Conservation (phyloP, 2,888 invertebrate genomes). For the Lomographa bimaculata region DNA sequence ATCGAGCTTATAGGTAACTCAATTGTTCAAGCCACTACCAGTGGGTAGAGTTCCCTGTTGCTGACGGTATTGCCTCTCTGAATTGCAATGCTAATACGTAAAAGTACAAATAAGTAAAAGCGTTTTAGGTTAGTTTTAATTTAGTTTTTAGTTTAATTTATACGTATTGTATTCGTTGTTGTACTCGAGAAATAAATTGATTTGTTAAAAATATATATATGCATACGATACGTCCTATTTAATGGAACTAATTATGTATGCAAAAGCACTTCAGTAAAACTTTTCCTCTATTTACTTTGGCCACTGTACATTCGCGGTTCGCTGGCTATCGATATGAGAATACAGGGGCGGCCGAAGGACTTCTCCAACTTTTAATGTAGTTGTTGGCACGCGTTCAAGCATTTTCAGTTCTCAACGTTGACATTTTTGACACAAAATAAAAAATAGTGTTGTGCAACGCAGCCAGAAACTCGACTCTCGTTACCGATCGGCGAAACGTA, state of each 20-base stretch:
- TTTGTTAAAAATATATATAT: too few species aligned
- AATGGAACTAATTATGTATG: constrained; percentile 18
- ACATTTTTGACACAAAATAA: constrained; percentile 24
- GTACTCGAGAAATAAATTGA: too few species aligned
- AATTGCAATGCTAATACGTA: too few species aligned
- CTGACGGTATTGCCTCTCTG: too few species aligned
- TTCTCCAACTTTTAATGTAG: constrained; percentile 12
- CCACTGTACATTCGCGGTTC: constrained; percentile 6
- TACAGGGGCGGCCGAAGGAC: constrained; percentile 1
- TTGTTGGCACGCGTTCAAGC: constrained; percentile 27
- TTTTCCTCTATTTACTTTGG: constrained; percentile 16
- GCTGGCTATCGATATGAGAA: constrained; percentile 4
- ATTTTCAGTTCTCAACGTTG: constrained; percentile 19
- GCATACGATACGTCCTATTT: too few species aligned
- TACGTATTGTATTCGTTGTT: too few species aligned
- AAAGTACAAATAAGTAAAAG: too few species aligned
- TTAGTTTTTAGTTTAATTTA: too few species aligned
- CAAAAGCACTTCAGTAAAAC: constrained; percentile 17
- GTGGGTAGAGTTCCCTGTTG: too few species aligned
- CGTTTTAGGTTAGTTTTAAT: too few species aligned
- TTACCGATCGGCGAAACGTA: constrained; percentile 7
- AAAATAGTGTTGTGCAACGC: constrained; percentile 23
- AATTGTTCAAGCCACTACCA: too few species aligned
- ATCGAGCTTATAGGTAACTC: too few species aligned
- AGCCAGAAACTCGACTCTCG: constrained; percentile 12